phyloP scores from a whole-genome alignment of 2,113 vertebrate genomes.

The Grantiella picta region DNA sequence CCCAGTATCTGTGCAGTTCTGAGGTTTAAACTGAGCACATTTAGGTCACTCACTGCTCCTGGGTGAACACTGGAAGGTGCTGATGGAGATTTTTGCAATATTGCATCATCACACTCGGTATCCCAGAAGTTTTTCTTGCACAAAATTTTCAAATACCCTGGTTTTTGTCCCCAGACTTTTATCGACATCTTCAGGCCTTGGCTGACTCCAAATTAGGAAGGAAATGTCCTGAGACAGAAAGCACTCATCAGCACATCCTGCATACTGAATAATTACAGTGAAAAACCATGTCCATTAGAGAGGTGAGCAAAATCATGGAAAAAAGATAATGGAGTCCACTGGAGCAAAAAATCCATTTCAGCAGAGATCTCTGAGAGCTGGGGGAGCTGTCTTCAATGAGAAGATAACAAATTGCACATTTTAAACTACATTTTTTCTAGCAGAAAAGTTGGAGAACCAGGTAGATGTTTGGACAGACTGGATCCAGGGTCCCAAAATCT shows the following conservation, averaged over 20 bases:
- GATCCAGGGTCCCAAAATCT: background rate
- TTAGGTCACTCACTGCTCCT: background rate
- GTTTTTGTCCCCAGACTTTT: background rate
- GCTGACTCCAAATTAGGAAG: background rate
- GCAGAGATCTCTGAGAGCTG: background rate
- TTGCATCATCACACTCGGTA: accelerated
- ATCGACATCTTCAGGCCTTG: background rate
- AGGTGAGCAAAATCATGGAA: conserved; percentile 4
- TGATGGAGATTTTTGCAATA: background rate
- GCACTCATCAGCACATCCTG: background rate
- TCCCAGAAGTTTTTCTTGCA: background rate
- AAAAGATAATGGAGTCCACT: conserved; percentile 9
- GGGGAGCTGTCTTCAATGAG: background rate
- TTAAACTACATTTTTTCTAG: background rate
- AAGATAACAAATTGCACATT: background rate
- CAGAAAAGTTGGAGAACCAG: background rate
- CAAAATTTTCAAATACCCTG: background rate
- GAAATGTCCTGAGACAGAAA: conserved; percentile 12
- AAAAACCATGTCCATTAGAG: background rate
- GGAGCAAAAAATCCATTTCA: conserved; percentile 21
- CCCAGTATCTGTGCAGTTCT: background rate
- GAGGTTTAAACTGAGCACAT: background rate
- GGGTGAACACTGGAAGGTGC: background rate
- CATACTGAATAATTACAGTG: background rate
- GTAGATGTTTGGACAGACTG: background rate